Conservation (phyloP, 2,888 invertebrate genomes). For the Hydraecia micacea region DNA sequence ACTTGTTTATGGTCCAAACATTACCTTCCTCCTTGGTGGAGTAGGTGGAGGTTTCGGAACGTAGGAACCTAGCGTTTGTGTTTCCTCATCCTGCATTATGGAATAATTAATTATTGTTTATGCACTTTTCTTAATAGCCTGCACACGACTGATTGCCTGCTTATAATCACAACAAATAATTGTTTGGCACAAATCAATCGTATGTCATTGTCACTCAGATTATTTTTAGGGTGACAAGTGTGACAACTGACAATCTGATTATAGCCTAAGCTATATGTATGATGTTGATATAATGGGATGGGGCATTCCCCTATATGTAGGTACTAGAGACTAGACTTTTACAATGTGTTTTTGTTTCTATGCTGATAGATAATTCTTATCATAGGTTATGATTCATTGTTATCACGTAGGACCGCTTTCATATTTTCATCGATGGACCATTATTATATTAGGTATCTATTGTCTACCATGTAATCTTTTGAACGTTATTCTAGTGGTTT, state of each 20-base stretch:
- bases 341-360: slow-evolving; percentile 9
- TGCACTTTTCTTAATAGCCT: slow-evolving; percentile 38
- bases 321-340: slow-evolving; percentile 20
- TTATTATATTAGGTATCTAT: too few species aligned
- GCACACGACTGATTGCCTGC: slow-evolving; percentile 55
- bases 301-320: slow-evolving; percentile 55
- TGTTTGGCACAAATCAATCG: slow-evolving; percentile 66
- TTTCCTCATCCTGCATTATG: slow-evolving; percentile 43
- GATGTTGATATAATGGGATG: slow-evolving; percentile 18
- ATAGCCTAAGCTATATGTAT: slow-evolving; percentile 20
- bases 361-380: not conserved
- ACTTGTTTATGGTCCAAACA: slow-evolving; percentile 5
- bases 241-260: too few species aligned
- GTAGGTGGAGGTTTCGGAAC: slow-evolving; percentile 42
- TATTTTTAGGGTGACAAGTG: slow-evolving; percentile 58
- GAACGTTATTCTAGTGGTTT: not conserved
- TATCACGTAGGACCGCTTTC: not conserved
- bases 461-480: not conserved
- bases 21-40: slow-evolving; percentile 59
- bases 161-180: slow-evolving; percentile 51
- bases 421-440: not conserved
- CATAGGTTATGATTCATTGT: not conserved
- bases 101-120: slow-evolving; percentile 30
- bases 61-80: slow-evolving; percentile 40
- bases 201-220: slow-evolving; percentile 49